phyloP scores from a whole-genome alignment of 2,888 invertebrate species.

The Tortricodes alternella region DNA sequence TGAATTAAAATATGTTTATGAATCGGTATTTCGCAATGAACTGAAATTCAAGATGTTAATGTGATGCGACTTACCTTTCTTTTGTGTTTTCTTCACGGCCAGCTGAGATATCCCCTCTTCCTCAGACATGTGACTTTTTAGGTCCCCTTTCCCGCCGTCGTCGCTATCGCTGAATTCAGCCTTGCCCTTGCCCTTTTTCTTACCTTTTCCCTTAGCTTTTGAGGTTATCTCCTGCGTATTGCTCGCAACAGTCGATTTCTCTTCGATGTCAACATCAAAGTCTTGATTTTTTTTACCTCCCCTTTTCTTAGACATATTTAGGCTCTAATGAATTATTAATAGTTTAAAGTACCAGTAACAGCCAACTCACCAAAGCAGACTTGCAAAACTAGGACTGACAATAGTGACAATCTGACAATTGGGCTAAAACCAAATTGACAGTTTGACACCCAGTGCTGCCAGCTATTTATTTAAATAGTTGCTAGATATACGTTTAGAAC shows the following conservation, averaged over 20 bases:
- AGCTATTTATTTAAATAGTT: too few relatives aligned
- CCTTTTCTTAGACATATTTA: constrained; percentile 83
- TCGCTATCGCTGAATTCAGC: constrained; percentile 75
- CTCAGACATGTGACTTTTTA: constrained; percentile 60
- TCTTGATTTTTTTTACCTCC: constrained; percentile 83
- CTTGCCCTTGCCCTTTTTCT: constrained; percentile 75
- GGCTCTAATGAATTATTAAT: constrained; percentile 24
- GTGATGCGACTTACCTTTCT: constrained; percentile 66
- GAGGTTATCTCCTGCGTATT: constrained; percentile 75
- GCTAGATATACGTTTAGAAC: too few relatives aligned
- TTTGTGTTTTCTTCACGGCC: constrained; percentile 74
- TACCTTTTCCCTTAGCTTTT: constrained; percentile 76
- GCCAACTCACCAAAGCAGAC: constrained; percentile 25
- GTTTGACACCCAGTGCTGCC: background rate
- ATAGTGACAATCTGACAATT: background rate
- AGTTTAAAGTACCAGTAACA: background rate
- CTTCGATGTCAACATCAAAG: constrained; percentile 79
- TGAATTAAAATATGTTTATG: constrained; percentile 29
- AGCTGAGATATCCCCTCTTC: constrained; percentile 70
- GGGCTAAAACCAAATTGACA: background rate
- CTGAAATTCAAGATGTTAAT: background rate
- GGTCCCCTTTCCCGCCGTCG: constrained; percentile 55
- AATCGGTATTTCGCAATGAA: background rate
- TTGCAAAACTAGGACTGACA: background rate
- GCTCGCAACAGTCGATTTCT: constrained; percentile 54